phyloP scores from a whole-genome alignment of 2,113 vertebrate species.

The Orycteropus afer region DNA sequence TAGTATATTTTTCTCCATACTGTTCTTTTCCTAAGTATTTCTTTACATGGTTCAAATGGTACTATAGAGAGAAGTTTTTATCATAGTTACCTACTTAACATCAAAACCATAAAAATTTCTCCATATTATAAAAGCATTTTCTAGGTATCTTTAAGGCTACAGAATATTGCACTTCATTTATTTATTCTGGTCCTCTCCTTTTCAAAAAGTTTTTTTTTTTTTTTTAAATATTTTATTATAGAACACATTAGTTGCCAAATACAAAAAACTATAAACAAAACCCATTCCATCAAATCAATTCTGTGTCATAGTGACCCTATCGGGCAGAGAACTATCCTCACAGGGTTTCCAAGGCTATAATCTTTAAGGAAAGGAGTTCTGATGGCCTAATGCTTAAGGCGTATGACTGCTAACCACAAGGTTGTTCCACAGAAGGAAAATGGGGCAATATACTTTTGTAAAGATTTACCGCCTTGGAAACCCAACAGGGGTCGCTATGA shows the following conservation, averaged over 20 bases:
- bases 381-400: no score
- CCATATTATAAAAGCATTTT: constrained; percentile 7
- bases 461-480: no score
- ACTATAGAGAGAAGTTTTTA: constrained; percentile 16
- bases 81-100: background rate
- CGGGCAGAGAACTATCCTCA: no score
- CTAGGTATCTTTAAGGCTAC: background rate
- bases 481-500: no score
- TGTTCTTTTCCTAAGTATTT: constrained; percentile 27
- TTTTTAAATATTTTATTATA: constrained; percentile 16
- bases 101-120: background rate
- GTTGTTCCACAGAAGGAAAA: no score
- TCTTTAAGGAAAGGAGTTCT: no score
- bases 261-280: background rate
- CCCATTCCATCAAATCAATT: background rate
- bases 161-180: constrained; percentile 13
- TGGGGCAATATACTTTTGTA: no score
- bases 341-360: background rate
- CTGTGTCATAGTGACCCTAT: background rate
- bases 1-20: background rate
- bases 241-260: background rate
- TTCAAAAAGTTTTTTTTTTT: no score
- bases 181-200: background rate
- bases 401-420: no score
- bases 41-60: background rate